phyloP scores from a whole-genome alignment of 2,113 vertebrate genomes.

The Morone chrysops region DNA sequence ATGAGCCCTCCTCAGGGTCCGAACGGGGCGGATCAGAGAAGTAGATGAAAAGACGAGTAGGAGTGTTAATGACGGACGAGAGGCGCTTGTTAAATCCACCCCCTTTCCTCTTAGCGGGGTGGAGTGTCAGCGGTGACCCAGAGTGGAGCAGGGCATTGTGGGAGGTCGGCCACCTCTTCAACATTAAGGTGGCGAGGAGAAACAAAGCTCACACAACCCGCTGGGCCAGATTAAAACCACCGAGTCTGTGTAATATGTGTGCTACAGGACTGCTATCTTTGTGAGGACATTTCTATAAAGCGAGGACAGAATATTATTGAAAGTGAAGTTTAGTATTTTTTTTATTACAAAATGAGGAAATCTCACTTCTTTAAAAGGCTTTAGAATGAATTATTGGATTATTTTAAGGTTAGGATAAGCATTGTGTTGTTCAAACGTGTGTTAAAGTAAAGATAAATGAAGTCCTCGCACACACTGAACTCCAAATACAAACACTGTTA shows the following conservation, averaged over 20 bases:
- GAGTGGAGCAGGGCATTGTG: slow-evolving; percentile 46
- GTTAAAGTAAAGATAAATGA: too few species aligned
- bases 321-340: too few species aligned
- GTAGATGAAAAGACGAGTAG: slow-evolving; percentile 4
- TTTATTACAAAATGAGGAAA: too few species aligned
- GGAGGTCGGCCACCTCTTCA: slow-evolving; percentile 64
- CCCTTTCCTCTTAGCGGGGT: slow-evolving; percentile 7
- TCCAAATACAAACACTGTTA: too few species aligned
- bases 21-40: slow-evolving; percentile 29
- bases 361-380: too few species aligned
- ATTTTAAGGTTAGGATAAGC: too few species aligned
- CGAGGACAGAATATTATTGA: neutral
- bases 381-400: too few species aligned
- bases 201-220: slow-evolving; percentile 20
- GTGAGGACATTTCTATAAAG: neutral
- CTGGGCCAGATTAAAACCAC: slow-evolving; percentile 24
- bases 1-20: neutral
- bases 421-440: too few species aligned
- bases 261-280: neutral
- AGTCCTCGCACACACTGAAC: too few species aligned
- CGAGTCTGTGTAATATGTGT: neutral
- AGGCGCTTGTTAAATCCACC: slow-evolving; percentile 62
- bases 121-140: slow-evolving; percentile 43
- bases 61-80: slow-evolving; percentile 41
- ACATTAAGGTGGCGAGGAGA: slow-evolving; percentile 45